Evolutionary conservation across 37 sponge, comb jelly and placozoan genomes (phyloP), one percentile per base, ranked within the genome.

Genomic region (Cladorhizidae sp.): DNA sequence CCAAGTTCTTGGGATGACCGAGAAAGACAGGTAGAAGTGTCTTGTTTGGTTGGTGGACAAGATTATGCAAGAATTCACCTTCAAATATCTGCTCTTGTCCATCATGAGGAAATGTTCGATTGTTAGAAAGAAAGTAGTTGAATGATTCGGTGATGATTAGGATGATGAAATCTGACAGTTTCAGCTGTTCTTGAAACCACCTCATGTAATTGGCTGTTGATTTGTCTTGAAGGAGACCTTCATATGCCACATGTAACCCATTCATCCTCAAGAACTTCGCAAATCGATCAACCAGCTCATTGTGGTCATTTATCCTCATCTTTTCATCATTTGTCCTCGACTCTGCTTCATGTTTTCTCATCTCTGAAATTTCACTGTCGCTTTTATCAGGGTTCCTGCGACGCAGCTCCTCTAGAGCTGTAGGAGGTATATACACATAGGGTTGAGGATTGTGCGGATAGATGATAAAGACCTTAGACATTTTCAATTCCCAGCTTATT

Each of bases 131-230:
- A 56, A 86, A 86, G 57, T 86, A 36, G 18, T 65, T 26, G 72
- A 91, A 67, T 57, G 87, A 86, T 14, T 70, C 40, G n/a, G 83
- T 83, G 37, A 86, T 54, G 57, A 91, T 67, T 29, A 86, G 55
- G 63, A 91, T 45, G 37, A 91, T 59, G 67, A 78, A 77, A 31
- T 86, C 64, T 2, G 84, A 78, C 55, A 68, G 77, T n/a, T 70
- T 32, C 28, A 87, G 80, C 68, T 87, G 76, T 25, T 76, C 51
- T 49, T 87, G 81, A 64, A 49, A 70, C 75, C 75, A 75, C 17
- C 51, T 64, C 64, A 75, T 74, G 45, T 45, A 36, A 51, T 80
- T 80, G 36, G 21, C 25, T 14, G 42, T 58, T 2, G 75, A 56
- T 20, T 17, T 26, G 33, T 75, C 81, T 25, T 21, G 37, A 18